A percentile compares a stretch with the other conserved stretches of the same genome.
Conservation (phyloP, 2,888 invertebrate genomes). For the Diadegma fenestrale region DNA sequence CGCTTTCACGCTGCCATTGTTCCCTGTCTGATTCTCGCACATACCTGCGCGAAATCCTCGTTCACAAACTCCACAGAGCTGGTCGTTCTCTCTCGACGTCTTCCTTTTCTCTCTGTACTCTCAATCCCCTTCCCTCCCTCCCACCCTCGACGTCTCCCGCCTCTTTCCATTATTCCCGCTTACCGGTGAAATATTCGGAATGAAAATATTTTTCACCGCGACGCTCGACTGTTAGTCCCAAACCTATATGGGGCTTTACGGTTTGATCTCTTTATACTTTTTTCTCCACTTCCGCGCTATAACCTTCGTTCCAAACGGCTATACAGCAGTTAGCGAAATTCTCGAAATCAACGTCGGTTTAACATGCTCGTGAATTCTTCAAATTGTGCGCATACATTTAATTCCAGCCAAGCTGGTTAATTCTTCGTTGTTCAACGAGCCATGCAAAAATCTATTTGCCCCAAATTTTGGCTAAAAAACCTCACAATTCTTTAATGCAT, state of each 20-base stretch:
- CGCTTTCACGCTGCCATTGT: slow-evolving; percentile 67
- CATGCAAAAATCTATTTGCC: not conserved
- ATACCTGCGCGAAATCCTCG: slow-evolving; percentile 43
- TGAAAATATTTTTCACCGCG: slow-evolving; percentile 68
- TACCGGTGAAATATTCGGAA: slow-evolving; percentile 69
- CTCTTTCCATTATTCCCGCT: slow-evolving; percentile 64
- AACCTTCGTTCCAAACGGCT: slow-evolving; percentile 26
- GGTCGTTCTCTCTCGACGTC: slow-evolving; percentile 42
- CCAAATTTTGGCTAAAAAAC: not conserved
- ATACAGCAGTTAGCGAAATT: slow-evolving; percentile 32
- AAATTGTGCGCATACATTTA: slow-evolving; percentile 30
- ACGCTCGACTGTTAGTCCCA: slow-evolving; percentile 40
- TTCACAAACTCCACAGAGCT: slow-evolving; percentile 48
- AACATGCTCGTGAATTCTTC: slow-evolving; percentile 17
- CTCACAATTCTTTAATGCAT: not conserved
- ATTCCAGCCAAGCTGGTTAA: slow-evolving; percentile 14
- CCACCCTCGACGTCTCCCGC: slow-evolving; percentile 10
- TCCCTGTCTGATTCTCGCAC: slow-evolving; percentile 63
- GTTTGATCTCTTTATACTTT: slow-evolving; percentile 48
- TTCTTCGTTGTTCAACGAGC: slow-evolving; percentile 27
- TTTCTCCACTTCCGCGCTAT: slow-evolving; percentile 31
- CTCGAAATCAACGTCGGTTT: not conserved
- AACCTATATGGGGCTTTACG: slow-evolving; percentile 45
- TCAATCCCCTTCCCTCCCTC: slow-evolving; percentile 1
- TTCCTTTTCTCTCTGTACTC: slow-evolving; percentile 12